phyloP scores from a whole-genome alignment of 1,140 invertebrate species.

The Drosophila ercepeae region DNA sequence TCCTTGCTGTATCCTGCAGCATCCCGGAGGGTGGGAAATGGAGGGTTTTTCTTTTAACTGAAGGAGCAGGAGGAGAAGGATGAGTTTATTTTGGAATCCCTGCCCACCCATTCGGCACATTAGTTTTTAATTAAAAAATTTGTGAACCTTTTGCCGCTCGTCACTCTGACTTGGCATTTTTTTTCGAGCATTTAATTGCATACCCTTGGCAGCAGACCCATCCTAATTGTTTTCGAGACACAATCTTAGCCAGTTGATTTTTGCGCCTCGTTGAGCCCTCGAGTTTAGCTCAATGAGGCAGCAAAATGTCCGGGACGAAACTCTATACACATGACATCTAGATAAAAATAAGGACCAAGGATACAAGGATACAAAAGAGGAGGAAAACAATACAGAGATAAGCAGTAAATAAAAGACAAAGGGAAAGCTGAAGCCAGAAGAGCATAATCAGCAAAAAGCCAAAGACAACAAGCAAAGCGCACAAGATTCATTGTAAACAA shows the following conservation, averaged over 20 bases:
- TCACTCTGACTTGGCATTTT: slow-evolving; percentile 48
- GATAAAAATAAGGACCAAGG: slow-evolving; percentile 28
- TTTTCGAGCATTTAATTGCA: slow-evolving; percentile 34
- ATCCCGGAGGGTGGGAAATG: slow-evolving; percentile 3
- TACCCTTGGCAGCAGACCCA: slow-evolving; percentile 4
- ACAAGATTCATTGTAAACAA: slow-evolving; percentile 70
- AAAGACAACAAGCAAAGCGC: slow-evolving; percentile 39
- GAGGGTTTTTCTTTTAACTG: slow-evolving; percentile 8
- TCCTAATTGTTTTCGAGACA: slow-evolving; percentile 43
- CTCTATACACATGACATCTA: slow-evolving; percentile 48
- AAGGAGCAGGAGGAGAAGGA: background rate
- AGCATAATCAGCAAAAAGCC: slow-evolving; percentile 46
- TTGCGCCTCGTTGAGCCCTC: slow-evolving; percentile 34
- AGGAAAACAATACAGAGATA: slow-evolving; percentile 32
- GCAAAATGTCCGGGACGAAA: slow-evolving; percentile 32
- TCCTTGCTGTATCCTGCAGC: slow-evolving; percentile 57
- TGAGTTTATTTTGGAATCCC: slow-evolving; percentile 7
- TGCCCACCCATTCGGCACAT: slow-evolving; percentile 71
- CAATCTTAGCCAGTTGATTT: slow-evolving; percentile 49
- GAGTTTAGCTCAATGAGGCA: slow-evolving; percentile 39
- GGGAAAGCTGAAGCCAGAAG: slow-evolving; percentile 12
- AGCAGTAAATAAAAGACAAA: slow-evolving; percentile 32
- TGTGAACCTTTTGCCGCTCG: slow-evolving; percentile 32
- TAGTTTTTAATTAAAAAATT: slow-evolving; percentile 83
- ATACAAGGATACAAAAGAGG: too few relatives aligned